phyloP scores from a whole-genome alignment of 37 sponge, comb jelly and placozoan genomes.

The Cladorhizidae sp. region DNA sequence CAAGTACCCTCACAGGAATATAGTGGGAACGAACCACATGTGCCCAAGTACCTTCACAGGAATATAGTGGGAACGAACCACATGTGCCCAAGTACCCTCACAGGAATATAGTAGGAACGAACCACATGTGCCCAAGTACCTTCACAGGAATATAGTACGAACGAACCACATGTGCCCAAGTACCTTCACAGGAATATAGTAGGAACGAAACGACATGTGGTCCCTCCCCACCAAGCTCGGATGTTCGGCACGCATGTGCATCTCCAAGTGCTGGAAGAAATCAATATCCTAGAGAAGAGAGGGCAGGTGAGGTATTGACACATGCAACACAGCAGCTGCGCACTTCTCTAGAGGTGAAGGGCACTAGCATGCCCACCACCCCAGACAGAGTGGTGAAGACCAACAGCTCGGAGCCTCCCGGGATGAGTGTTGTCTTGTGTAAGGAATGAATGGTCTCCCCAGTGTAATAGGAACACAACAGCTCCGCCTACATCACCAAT shows the following conservation, averaged over 20 bases:
- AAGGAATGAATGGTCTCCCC: constrained; percentile 93
- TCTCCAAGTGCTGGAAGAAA: constrained; percentile 99
- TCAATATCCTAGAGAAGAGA: constrained; percentile 82
- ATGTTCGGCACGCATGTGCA: constrained; percentile 93
- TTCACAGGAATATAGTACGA: background rate
- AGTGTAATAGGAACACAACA: constrained; percentile 80
- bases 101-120: background rate
- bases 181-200: constrained; percentile 91
- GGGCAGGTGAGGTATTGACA: background rate
- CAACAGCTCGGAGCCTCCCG: constrained; percentile 94
- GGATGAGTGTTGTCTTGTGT: constrained; percentile 92
- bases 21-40: background rate
- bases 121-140: background rate
- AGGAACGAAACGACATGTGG: constrained; percentile 91
- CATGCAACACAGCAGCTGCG: background rate
- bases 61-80: too few relatives aligned
- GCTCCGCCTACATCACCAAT: constrained; percentile 57
- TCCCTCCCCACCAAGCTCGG: constrained; percentile 90
- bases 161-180: background rate
- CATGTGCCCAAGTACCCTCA: background rate
- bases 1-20: background rate
- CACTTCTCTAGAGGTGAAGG: constrained; percentile 95
- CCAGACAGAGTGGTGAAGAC: constrained; percentile 97
- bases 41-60: too few relatives aligned
- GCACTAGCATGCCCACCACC: constrained; percentile 90